Evolutionary conservation across 2,113 vertebrate genomes (phyloP), one percentile per base, ranked within the genome.

Genomic region (Bucco capensis): DNA sequence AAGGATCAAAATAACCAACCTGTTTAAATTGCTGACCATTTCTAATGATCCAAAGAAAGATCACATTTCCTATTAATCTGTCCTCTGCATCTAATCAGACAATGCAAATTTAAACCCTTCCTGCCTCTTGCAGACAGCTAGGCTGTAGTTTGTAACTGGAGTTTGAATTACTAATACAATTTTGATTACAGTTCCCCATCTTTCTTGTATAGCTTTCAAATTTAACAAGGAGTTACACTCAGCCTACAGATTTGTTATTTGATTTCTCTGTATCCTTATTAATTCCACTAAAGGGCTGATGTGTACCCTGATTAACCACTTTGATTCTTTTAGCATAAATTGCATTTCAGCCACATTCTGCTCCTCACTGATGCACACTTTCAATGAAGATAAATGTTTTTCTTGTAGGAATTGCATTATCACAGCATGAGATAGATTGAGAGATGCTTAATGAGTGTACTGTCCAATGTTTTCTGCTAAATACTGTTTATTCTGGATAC

Each of bases 371-470:
- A 74, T 66, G 64, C 53, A 71, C 6, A 49, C 4, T 88, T 86
- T 56, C 56, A 84, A 78, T 80, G 28, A 88, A 84, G 83, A 96
- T 33, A 80, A 84, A 62, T 15, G 23, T 65, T 94, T 94, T 90
- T 69, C 53, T 67, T 64, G 42, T 51, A 82, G 37, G 50, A 94
- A 89, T 84, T 51, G 25, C 58, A 80, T 85, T 80, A 81, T 79
- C 91, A 61, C 40, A 77, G 64, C 18, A 35, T 24, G 24, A 81
- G 62, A 69, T n/a, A 65, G 71, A 86, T 56, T 62, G 51, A 89
- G 47, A 70, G n/a, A 70, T 54, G 13, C 58, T 92, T 87, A 92
- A 86, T 51, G 67, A 71, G 31, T 33, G 67, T n/a, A n/a, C n/a
- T n/a, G 75, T 51, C 25, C 46, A 50, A 24, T 46, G 42, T 75